A percentile compares a stretch with the other conserved stretches of the same genome.
These are phyloP conservation scores for Mimachlamys varia DNA, from an alignment of 2,888 invertebrate genomes.

Conservation along the genomic window DNA sequence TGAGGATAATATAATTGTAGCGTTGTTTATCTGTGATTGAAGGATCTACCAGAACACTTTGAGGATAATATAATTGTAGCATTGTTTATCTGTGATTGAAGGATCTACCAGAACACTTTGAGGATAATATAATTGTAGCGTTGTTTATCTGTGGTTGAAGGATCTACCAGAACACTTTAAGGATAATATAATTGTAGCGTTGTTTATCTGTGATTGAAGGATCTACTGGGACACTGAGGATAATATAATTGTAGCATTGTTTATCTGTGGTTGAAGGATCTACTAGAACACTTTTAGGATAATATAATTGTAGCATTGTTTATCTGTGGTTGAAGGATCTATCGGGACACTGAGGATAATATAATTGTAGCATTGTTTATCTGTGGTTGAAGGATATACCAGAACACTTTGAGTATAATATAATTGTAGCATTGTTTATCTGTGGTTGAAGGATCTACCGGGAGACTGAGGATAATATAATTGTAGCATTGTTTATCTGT, in stretches of 20 bases:
- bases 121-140: slow-evolving; percentile 99
- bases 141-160: slow-evolving; percentile 77
- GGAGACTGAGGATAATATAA: slow-evolving; percentile 99
- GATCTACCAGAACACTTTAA: slow-evolving; percentile 99
- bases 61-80: slow-evolving; percentile 99
- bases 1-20: slow-evolving; percentile 99
- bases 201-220: slow-evolving; percentile 83
- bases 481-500: no score
- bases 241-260: no score
- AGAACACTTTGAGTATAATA: slow-evolving; percentile 99
- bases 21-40: slow-evolving; percentile 42
- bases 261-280: slow-evolving; percentile 84
- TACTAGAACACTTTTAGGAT: slow-evolving; percentile 99
- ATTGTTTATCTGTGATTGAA: slow-evolving; percentile 71
- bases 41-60: slow-evolving; percentile 98
- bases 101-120: slow-evolving; percentile 99
- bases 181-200: no score
- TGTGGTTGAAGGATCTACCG: slow-evolving; percentile 89
- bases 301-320: no score
- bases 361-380: no score
- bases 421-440: no score
- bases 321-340: slow-evolving; percentile 86
- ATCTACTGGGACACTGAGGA: slow-evolving; percentile 99
- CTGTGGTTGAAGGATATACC: slow-evolving; percentile 89
- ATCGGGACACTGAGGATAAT: slow-evolving; percentile 98